Conservation (phyloP, 2,797 vertebrate species). For the Manis javanica region DNA sequence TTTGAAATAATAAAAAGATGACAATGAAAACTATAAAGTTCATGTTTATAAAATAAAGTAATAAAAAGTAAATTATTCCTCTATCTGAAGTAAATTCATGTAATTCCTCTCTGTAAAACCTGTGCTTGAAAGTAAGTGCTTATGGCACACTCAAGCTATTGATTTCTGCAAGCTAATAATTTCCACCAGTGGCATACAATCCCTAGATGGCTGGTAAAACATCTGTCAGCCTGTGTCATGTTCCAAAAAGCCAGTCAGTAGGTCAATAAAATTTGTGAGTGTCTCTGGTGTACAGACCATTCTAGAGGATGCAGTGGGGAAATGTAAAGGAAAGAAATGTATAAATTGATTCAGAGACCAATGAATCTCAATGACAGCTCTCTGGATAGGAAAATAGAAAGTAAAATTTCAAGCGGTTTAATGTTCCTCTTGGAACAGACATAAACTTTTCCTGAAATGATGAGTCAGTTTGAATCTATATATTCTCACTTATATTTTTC, state of each 20-base stretch:
- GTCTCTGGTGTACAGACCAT: conserved; percentile 55
- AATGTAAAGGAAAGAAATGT: conserved; percentile 62
- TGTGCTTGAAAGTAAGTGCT: conserved; percentile 61
- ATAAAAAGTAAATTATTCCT: conserved; percentile 73
- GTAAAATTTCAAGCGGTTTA: conserved; percentile 63
- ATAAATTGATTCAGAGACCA: conserved; percentile 54
- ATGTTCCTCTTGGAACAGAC: conserved; percentile 39
- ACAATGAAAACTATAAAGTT: conserved; percentile 61
- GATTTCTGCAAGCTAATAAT: conserved; percentile 73
- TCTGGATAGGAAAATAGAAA: conserved; percentile 58
- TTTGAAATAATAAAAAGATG: conserved; percentile 62
- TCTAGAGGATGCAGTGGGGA: conserved; percentile 52
- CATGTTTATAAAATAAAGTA: conserved; percentile 68
- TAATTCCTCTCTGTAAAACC: conserved; percentile 67
- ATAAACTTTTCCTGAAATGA: conserved; percentile 60
- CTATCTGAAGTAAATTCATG: conserved; percentile 60
- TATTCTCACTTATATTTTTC: conserved; percentile 30
- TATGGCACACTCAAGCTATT: conserved; percentile 53
- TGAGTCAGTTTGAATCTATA: conserved; percentile 55
- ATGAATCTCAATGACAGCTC: conserved; percentile 68
- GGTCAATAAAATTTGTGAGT: conserved; percentile 70
- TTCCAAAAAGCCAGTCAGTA: conserved; percentile 56
- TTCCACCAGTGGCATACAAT: conserved; percentile 52
- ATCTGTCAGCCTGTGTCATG: conserved; percentile 65
- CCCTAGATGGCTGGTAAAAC: conserved; percentile 63